Evolutionary conservation across 1,140 invertebrate species (phyloP).

Genomic region (Vanessa tameamea): DNA sequence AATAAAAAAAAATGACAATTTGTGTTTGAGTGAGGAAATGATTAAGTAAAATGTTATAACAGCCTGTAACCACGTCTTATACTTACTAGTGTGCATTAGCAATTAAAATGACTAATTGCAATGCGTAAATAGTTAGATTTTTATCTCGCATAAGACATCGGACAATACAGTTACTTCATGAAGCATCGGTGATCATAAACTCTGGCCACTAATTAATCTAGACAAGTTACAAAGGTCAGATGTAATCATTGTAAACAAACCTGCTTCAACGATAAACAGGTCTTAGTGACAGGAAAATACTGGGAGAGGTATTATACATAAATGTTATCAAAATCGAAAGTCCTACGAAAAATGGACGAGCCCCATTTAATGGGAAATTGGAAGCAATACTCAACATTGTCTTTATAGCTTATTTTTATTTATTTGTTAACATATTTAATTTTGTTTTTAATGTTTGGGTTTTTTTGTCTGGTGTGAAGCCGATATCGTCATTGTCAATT

Average conservation of each 20-base stretch:
- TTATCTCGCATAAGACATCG: background rate
- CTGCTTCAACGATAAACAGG: constrained; percentile 5
- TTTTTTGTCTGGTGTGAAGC: too few species aligned
- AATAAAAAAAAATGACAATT: too few species aligned
- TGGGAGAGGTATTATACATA: background rate
- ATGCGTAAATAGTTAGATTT: background rate
- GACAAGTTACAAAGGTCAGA: constrained; percentile 9
- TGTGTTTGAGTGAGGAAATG: too few species aligned
- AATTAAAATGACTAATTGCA: background rate
- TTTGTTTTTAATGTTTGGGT: too few species aligned
- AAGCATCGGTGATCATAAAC: constrained; percentile 4
- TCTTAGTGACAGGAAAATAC: constrained; percentile 5
- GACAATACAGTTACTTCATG: constrained; percentile 7
- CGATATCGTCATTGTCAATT: too few species aligned
- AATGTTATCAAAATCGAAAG: background rate
- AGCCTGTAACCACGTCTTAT: background rate
- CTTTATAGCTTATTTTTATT: too few species aligned
- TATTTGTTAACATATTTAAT: too few species aligned
- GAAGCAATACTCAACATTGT: too few species aligned
- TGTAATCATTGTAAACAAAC: constrained; percentile 1
- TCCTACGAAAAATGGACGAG: too few species aligned
- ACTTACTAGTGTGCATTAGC: background rate
- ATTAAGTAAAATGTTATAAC: too few species aligned
- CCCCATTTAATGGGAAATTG: too few species aligned
- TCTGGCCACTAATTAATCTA: constrained; percentile 1